Percentiles rank a stretch among this genome's conserved stretches.
These are phyloP conservation scores for Enteromius viviparus DNA, from an alignment of 2,797 vertebrate genomes.

Conservation along the genomic window DNA sequence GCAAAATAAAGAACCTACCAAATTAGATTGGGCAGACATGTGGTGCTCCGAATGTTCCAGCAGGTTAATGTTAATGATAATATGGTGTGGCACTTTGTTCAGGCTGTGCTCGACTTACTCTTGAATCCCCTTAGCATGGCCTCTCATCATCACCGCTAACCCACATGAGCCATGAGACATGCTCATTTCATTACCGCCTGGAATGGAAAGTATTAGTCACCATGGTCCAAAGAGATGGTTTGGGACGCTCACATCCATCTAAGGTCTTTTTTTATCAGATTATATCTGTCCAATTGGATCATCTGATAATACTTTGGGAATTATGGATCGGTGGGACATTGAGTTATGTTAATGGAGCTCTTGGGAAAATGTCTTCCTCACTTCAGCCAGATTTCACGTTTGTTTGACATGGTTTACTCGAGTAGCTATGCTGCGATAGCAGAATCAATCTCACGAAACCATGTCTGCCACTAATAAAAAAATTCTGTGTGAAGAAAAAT, in stretches of 20 bases:
- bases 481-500: no score
- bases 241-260: constrained; percentile 21
- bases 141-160: constrained; percentile 33
- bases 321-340: constrained; percentile 37
- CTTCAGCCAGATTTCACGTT: neutral
- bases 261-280: constrained; percentile 28
- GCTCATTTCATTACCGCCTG: constrained; percentile 44
- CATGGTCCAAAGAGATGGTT: constrained; percentile 18
- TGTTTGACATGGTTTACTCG: neutral
- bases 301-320: constrained; percentile 30
- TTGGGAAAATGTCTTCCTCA: constrained; percentile 20
- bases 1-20: constrained; percentile 4
- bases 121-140: constrained; percentile 48
- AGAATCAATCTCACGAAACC: neutral
- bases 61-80: constrained; percentile 52
- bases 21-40: constrained; percentile 30
- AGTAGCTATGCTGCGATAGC: neutral
- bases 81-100: constrained; percentile 51
- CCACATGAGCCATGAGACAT: constrained; percentile 38
- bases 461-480: neutral
- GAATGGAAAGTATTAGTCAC: constrained; percentile 26
- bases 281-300: constrained; percentile 38
- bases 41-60: constrained; percentile 47
- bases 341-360: constrained; percentile 4
- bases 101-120: neutral